These are phyloP conservation scores for Scolanthus callimorphus DNA, from an alignment of 92 coral and sea anemone genomes.

Conservation along the genomic window DNA sequence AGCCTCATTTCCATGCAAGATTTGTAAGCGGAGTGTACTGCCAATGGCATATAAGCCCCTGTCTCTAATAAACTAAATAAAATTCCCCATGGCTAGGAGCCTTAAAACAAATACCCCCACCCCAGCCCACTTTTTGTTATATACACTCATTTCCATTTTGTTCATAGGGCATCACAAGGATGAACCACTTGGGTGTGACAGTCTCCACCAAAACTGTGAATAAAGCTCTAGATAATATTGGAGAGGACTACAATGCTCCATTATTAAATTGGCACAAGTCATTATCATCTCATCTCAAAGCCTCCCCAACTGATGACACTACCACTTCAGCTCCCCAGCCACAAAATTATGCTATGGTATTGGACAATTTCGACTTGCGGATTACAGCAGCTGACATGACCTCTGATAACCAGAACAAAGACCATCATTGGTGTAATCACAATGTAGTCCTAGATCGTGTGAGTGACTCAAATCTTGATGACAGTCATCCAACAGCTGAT, in stretches of 20 bases:
- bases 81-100: no score
- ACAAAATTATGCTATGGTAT: no score
- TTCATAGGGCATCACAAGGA: slow-evolving; percentile 34
- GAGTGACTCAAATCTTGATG: slow-evolving; percentile 5
- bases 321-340: slow-evolving; percentile 25
- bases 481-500: slow-evolving; percentile 37
- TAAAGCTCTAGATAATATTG: slow-evolving; percentile 39
- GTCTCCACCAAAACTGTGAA: slow-evolving; percentile 55
- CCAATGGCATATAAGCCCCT: no score
- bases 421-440: slow-evolving; percentile 53
- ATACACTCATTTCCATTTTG: neutral
- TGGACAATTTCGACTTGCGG: no score
- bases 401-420: slow-evolving; percentile 56
- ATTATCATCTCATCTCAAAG: neutral
- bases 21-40: no score
- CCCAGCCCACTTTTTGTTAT: no score
- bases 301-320: neutral
- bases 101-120: no score
- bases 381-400: slow-evolving; percentile 50
- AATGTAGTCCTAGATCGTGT: slow-evolving; percentile 42
- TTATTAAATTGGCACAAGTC: slow-evolving; percentile 7
- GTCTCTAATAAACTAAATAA: no score
- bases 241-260: slow-evolving; percentile 14
- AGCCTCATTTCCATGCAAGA: no score
- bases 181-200: slow-evolving; percentile 33